phyloP scores from a whole-genome alignment of 2,888 invertebrate species.

The Aphodius granarius region DNA sequence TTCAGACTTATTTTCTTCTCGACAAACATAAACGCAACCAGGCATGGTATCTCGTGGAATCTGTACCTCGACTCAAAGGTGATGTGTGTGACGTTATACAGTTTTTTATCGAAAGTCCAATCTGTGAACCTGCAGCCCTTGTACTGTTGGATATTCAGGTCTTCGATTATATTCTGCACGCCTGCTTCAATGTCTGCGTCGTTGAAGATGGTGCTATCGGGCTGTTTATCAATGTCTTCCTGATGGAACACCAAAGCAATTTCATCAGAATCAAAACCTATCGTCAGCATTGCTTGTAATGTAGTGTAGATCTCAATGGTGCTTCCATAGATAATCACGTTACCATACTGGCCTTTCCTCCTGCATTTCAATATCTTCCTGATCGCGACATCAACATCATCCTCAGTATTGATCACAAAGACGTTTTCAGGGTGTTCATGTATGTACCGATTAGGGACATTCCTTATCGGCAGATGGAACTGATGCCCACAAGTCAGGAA shows the following conservation, averaged over 20 bases:
- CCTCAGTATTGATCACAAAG: conserved; percentile 59
- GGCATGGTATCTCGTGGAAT: conserved; percentile 35
- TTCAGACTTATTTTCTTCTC: conserved; percentile 29
- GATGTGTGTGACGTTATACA: conserved; percentile 48
- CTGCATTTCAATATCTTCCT: conserved; percentile 41
- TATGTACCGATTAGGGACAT: not conserved
- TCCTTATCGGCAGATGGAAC: conserved; percentile 52
- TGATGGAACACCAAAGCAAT: conserved; percentile 51
- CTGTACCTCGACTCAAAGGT: conserved; percentile 39
- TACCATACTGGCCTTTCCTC: conserved; percentile 34
- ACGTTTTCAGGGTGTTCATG: conserved; percentile 57
- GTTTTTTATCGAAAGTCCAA: conserved; percentile 40
- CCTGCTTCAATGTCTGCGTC: conserved; percentile 40
- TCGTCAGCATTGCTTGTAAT: conserved; percentile 53
- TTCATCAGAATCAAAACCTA: conserved; percentile 52
- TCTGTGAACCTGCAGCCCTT: conserved; percentile 42
- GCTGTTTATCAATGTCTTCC: conserved; percentile 33
- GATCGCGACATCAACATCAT: conserved; percentile 55
- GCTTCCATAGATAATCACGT: conserved; percentile 57
- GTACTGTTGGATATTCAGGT: conserved; percentile 40
- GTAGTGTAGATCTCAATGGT: conserved; percentile 56
- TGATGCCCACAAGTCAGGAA: conserved; percentile 56
- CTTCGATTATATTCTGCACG: conserved; percentile 36
- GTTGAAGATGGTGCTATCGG: conserved; percentile 26
- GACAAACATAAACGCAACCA: conserved; percentile 14